Evolutionary conservation across 2,797 vertebrate species (phyloP), one percentile per base, ranked within the genome.

Genomic region (Luscinia luscinia): DNA sequence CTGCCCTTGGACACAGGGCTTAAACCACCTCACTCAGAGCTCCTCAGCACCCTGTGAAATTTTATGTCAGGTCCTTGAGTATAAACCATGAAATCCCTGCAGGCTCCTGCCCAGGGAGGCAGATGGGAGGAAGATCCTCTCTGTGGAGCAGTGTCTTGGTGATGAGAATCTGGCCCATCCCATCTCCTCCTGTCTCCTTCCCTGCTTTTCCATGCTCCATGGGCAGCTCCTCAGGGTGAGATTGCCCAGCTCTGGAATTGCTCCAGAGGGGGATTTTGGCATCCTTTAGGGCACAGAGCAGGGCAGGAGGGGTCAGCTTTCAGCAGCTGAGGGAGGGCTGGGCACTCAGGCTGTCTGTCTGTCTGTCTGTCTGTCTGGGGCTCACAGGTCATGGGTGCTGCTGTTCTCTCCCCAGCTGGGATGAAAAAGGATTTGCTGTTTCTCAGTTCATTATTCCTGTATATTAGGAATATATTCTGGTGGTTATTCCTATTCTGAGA

Each of bases 271-370:
- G 83, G 52, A 12, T 55, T 84, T 88, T 38, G 59, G 3, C 58
- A 5, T 27, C 51, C 76, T 36, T 36, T 10, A 32, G 73, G 69
- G 73, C 61, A 3, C 45, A 66, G 12, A 69, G 85, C 83, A 55
- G 57, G 59, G 69, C 28, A 61, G 34, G 49, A 80, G 20, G 15
- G 75, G 15, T 36, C 58, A 45, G 54, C 63, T n/a, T 58, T 32
- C 80, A 32, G 94, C 49, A 75, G 93, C n/a, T 41, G 83, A 46
- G 92, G 26, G 27, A 49, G 48, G 48, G 48, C 24, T 49, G 46
- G 46, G 23, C 48, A 48, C 13, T 14, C 8, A 14, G 48, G 48
- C 59, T 90, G 57, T 12, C 27, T 52, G 48, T 48, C 46, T 48
- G 45, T 12, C 48, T 49, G 48, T 51, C n/a, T 72, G 41, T 24